These are phyloP conservation scores for Tinea pellionella DNA, from an alignment of 2,888 invertebrate genomes.

Conservation along the genomic window DNA sequence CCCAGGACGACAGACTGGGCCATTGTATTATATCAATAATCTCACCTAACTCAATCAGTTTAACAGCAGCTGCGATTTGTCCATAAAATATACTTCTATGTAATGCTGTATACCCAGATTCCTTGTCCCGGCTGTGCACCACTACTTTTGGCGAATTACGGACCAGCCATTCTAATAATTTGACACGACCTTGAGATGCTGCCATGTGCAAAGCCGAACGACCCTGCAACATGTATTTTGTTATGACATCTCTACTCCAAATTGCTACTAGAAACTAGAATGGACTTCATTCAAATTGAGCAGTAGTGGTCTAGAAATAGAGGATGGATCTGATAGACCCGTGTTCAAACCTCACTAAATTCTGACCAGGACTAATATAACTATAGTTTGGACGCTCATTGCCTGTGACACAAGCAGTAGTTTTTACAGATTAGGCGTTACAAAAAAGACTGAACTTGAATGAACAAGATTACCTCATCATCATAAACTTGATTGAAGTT, in stretches of 20 bases:
- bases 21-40: neutral
- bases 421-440: no score
- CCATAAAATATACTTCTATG: conserved; percentile 88
- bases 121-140: conserved; percentile 73
- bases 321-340: no score
- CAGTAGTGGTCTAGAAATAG: no score
- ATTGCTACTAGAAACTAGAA: no score
- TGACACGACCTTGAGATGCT: conserved; percentile 77
- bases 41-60: conserved; percentile 75
- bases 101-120: conserved; percentile 83
- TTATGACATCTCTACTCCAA: no score
- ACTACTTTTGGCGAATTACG: conserved; percentile 70
- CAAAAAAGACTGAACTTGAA: no score
- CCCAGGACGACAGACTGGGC: no score
- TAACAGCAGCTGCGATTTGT: conserved; percentile 78
- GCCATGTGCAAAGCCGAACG: conserved; percentile 84
- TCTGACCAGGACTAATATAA: no score
- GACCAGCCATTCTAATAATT: conserved; percentile 80
- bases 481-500: conserved; percentile 72
- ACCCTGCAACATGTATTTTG: conserved; percentile 54
- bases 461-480: conserved; percentile 68
- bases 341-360: no score
- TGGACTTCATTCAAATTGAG: neutral
- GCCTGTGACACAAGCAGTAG: no score
- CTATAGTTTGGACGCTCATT: no score